Conservation (phyloP, 2,797 vertebrate species). For the Cottoperca gobio region DNA sequence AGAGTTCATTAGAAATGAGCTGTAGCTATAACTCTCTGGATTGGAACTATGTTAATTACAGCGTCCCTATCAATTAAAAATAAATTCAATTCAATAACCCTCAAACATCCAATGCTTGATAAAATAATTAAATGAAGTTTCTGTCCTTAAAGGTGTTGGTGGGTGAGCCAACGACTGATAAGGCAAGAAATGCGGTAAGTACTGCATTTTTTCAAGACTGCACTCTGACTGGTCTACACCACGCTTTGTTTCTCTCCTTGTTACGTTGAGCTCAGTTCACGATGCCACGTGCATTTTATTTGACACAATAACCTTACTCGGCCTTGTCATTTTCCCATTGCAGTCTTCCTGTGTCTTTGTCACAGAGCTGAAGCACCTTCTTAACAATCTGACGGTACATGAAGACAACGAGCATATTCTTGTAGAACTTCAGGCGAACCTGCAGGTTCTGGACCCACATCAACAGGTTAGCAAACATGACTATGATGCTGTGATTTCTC, state of each 20-base stretch:
- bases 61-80: too few species aligned
- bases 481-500: neutral
- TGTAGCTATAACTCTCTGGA: too few species aligned
- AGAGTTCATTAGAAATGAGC: too few species aligned
- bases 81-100: too few species aligned
- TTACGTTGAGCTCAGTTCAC: neutral
- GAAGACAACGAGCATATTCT: rapidly evolving
- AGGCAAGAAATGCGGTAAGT: constrained; percentile 5
- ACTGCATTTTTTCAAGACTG: neutral
- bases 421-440: rapidly evolving
- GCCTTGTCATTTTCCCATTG: neutral
- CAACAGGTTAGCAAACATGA: constrained; percentile 4
- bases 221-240: neutral
- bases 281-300: neutral
- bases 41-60: too few species aligned
- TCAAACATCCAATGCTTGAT: neutral
- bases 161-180: rapidly evolving
- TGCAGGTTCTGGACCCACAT: rapidly evolving
- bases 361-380: neutral
- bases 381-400: neutral
- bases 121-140: neutral
- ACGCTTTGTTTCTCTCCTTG: neutral
- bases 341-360: constrained; percentile 22
- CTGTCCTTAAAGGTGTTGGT: neutral
- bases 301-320: neutral